phyloP scores from a whole-genome alignment of 2,113 vertebrate genomes.

The Lepisosteus osseus region DNA sequence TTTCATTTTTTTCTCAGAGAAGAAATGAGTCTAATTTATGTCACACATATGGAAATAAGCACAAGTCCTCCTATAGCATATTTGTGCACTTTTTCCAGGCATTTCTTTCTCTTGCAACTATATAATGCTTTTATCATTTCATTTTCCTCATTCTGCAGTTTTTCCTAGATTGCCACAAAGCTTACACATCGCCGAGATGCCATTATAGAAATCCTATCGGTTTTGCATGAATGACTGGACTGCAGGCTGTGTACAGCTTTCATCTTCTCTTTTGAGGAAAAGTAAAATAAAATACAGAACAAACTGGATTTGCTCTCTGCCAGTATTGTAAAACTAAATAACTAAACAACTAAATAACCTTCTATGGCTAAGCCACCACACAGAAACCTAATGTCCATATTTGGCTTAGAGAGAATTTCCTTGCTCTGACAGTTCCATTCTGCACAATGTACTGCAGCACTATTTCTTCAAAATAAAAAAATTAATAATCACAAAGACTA shows the following conservation, averaged over 20 bases:
- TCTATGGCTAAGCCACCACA: not conserved
- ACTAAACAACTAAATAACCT: not conserved
- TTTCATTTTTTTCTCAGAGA: slow-evolving; percentile 13
- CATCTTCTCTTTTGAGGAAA: not conserved
- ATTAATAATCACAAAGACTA: no score
- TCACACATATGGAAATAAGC: not conserved
- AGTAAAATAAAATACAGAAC: not conserved
- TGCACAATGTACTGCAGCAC: not conserved
- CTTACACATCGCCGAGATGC: not conserved
- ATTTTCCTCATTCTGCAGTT: not conserved
- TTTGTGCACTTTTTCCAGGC: not conserved
- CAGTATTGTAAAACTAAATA: not conserved
- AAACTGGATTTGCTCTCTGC: not conserved
- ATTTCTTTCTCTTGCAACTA: not conserved
- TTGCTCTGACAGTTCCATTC: not conserved
- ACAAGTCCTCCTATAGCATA: not conserved
- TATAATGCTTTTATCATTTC: not conserved
- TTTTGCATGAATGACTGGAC: not conserved
- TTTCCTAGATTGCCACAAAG: not conserved
- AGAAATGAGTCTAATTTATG: slow-evolving; percentile 18
- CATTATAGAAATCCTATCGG: not conserved
- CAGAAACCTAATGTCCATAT: not conserved
- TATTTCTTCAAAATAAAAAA: no score
- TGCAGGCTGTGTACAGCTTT: not conserved
- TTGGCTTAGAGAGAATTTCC: not conserved